Conservation (phyloP, 1,140 invertebrate genomes). For the Heliconius himera region DNA sequence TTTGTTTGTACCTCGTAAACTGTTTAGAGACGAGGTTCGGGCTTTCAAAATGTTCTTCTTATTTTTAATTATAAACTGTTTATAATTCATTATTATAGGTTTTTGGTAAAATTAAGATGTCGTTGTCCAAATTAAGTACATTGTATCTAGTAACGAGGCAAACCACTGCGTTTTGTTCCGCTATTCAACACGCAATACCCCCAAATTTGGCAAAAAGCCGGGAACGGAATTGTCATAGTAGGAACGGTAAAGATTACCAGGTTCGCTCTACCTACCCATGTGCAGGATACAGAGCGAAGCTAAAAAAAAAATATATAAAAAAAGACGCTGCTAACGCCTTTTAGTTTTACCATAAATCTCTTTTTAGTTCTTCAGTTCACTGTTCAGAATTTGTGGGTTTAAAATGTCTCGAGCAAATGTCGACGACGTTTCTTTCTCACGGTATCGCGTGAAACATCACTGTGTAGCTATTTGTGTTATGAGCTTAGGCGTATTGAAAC, state of each 20-base stretch:
- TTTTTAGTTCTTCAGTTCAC: conserved; percentile 42
- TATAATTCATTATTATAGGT: too few species aligned
- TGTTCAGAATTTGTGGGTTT: conserved; percentile 50
- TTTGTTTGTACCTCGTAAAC: conserved; percentile 28
- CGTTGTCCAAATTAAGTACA: too few species aligned
- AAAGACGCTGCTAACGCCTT: not conserved
- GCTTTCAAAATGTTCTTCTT: not conserved
- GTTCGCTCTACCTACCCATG: not conserved
- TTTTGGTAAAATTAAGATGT: too few species aligned
- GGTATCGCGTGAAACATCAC: conserved; percentile 57
- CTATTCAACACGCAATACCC: too few species aligned
- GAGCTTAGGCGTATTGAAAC: conserved; percentile 10
- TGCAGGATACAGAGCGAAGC: not conserved
- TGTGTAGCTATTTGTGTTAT: conserved; percentile 42
- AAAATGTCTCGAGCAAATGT: conserved; percentile 63
- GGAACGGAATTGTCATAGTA: too few species aligned
- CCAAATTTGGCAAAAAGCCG: too few species aligned
- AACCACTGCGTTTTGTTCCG: too few species aligned
- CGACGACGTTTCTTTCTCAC: conserved; percentile 65
- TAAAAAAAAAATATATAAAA: not conserved
- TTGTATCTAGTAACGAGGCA: too few species aligned
- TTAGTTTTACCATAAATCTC: conserved; percentile 40
- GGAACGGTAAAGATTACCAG: not conserved
- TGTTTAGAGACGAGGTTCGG: not conserved
- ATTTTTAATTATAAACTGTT: too few species aligned